Base-by-base conservation (phyloP, 2,797 vertebrate species). In the Anguilla obscura region DNA sequence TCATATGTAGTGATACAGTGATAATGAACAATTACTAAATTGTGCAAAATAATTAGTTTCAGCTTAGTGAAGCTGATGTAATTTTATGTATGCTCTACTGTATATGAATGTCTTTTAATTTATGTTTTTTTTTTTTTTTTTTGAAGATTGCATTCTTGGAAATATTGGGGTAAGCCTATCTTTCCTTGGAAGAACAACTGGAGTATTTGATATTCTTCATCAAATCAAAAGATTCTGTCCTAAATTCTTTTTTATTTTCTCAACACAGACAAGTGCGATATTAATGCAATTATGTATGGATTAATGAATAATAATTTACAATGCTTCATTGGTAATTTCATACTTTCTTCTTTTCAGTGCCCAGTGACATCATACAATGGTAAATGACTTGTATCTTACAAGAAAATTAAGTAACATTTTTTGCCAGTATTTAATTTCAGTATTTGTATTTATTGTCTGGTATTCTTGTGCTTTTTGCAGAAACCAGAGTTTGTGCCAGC, bases 281-380 rank as follows among this genome's bases (percentile, higher is more conserved):
- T 16, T 14, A 16, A 56, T 14, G 16, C 54, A 56, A 56, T 56
- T 14, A 16, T 56, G 0, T 12, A 16, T 56, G 54, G 14, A 14
- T 56, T 14, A 56, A 56, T 56, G 54, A 56, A 56, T 56, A 56
- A 56, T 56, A 0, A 52, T 52, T 52, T 52, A 52, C 50, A 52
- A 56, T 16, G 0, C 54, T 56, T 0, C 54, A 56, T 10, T 0
- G 1, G 45, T 27, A 66, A 66, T 66, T 66, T 30, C 8, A 27
- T 48, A 56, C 18, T 86, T 48, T 82, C 36, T 85, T 9, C 0
- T 90, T 86, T 45, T 63, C 93, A 96, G 95, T 96, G 95, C 84
- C 92, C 88, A 7, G 7, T 18, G 0, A 95, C 74, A n/a, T 87
- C 0, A 27, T 82, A 88, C 88, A 95, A 95, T 2, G 91, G 96